Evolutionary conservation across 2,797 vertebrate genomes (phyloP).

Genomic region (Poliocrania exsul): DNA sequence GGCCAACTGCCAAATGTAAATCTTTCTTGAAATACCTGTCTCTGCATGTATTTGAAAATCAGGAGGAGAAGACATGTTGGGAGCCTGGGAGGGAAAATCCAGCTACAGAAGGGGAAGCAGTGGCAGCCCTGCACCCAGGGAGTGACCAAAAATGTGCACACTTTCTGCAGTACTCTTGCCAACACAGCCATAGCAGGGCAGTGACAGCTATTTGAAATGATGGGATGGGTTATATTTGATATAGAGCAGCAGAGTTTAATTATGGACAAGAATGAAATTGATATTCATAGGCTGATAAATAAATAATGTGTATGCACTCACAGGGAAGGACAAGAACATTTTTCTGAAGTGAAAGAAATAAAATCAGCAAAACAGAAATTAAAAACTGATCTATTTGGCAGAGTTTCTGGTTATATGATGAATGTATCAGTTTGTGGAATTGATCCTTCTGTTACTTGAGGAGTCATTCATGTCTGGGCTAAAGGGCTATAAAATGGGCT

Average conservation of each 20-base stretch:
- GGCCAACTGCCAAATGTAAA: neutral
- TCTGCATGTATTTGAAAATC: neutral
- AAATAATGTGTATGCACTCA: constrained; percentile 56
- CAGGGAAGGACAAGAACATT: constrained; percentile 46
- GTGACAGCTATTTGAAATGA: neutral
- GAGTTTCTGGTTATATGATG: neutral
- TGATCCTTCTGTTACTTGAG: neutral
- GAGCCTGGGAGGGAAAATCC: neutral
- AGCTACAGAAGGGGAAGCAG: neutral
- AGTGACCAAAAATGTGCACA: neutral
- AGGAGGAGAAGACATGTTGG: neutral
- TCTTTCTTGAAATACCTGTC: neutral
- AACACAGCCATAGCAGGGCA: fast-evolving
- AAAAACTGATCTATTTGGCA: constrained; percentile 45
- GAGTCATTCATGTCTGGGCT: neutral
- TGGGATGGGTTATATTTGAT: neutral
- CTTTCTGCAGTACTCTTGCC: neutral
- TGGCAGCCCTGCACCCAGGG: neutral
- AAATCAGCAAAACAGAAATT: constrained; percentile 67
- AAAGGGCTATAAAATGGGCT: neutral
- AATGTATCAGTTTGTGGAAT: neutral
- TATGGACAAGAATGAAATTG: constrained; percentile 60
- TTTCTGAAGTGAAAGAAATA: constrained; percentile 55
- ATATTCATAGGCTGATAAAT: constrained; percentile 62
- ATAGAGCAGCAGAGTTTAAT: constrained; percentile 35